Conservation (phyloP, 2,888 invertebrate species). For the Elmis aenea region DNA sequence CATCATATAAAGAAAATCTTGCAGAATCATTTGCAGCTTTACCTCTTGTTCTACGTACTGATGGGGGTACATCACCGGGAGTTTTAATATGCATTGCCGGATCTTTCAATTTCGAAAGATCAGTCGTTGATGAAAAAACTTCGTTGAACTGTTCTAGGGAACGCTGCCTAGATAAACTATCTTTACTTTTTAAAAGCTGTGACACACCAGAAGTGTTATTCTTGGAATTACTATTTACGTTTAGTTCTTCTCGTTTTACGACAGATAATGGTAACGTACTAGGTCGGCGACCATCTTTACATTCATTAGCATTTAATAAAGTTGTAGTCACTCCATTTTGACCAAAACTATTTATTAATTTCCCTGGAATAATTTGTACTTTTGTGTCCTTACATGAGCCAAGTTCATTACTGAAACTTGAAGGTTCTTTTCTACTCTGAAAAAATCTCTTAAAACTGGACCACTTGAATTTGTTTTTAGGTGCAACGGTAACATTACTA, state of each 20-base stretch:
- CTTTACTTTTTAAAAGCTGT: slow-evolving; percentile 42
- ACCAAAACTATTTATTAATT: slow-evolving; percentile 48
- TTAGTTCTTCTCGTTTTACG: slow-evolving; percentile 30
- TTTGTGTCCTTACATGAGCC: slow-evolving; percentile 48
- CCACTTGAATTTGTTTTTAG: slow-evolving; percentile 38
- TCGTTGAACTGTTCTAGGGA: slow-evolving; percentile 73
- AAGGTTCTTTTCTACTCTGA: slow-evolving; percentile 36
- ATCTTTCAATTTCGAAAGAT: slow-evolving; percentile 62
- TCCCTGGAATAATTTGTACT: slow-evolving; percentile 52
- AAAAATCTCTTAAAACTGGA: slow-evolving; percentile 50
- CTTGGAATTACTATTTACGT: slow-evolving; percentile 18
- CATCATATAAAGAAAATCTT: slow-evolving; percentile 80
- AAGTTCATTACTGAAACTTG: slow-evolving; percentile 25
- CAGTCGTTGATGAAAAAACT: slow-evolving; percentile 65
- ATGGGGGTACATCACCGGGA: slow-evolving; percentile 76
- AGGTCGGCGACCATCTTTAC: slow-evolving; percentile 40
- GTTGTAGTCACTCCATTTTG: slow-evolving; percentile 50
- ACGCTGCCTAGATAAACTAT: slow-evolving; percentile 55
- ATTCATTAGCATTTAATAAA: slow-evolving; percentile 35
- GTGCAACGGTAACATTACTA: slow-evolving; percentile 32
- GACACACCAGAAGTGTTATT: slow-evolving; percentile 38
- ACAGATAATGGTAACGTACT: slow-evolving; percentile 46
- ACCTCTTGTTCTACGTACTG: slow-evolving; percentile 64
- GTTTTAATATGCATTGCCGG: slow-evolving; percentile 75
- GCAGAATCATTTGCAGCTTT: slow-evolving; percentile 58